phyloP scores from a whole-genome alignment of 1,140 invertebrate species.

The Heterodera schachtii region DNA sequence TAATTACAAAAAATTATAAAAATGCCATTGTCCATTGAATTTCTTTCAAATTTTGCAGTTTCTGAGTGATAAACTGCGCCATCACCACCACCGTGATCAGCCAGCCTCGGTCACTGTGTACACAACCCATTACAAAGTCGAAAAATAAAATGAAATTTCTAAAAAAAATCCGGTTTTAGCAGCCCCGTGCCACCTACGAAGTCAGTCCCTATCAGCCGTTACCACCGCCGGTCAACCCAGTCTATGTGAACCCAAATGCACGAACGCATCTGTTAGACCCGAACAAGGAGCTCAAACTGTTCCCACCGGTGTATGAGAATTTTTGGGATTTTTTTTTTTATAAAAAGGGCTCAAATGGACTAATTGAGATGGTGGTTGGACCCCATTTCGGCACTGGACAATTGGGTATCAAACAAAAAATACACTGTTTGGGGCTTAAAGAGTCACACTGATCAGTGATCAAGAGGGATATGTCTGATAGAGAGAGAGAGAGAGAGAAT shows the following conservation, averaged over 20 bases:
- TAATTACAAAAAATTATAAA: too few relatives aligned
- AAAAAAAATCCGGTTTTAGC: slow-evolving; percentile 40
- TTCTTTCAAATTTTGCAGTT: slow-evolving; percentile 41
- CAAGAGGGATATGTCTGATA: too few relatives aligned
- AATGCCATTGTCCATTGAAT: too few relatives aligned
- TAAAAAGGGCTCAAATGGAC: not conserved
- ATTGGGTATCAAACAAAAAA: too few relatives aligned
- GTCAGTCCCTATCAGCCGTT: slow-evolving; percentile 63
- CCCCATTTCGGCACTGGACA: too few relatives aligned
- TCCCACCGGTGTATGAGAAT: slow-evolving; percentile 59
- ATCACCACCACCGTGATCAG: slow-evolving; percentile 55
- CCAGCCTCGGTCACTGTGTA: slow-evolving; percentile 56
- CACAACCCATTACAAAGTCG: slow-evolving; percentile 36
- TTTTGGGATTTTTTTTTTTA: slow-evolving; percentile 24
- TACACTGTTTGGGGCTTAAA: too few relatives aligned
- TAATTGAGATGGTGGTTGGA: too few relatives aligned
- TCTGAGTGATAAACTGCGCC: slow-evolving; percentile 52
- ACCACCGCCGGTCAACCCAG: slow-evolving; percentile 62
- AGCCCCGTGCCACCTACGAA: slow-evolving; percentile 61
- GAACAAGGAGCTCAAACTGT: slow-evolving; percentile 63
- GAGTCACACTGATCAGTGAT: too few relatives aligned
- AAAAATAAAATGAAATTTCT: too few relatives aligned
- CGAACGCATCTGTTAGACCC: slow-evolving; percentile 52
- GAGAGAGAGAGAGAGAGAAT: too few relatives aligned
- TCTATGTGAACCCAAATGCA: slow-evolving; percentile 60